Evolutionary conservation across 2,113 vertebrate species (phyloP), one percentile per base, ranked within the genome.

Genomic region (Alosa alosa): DNA sequence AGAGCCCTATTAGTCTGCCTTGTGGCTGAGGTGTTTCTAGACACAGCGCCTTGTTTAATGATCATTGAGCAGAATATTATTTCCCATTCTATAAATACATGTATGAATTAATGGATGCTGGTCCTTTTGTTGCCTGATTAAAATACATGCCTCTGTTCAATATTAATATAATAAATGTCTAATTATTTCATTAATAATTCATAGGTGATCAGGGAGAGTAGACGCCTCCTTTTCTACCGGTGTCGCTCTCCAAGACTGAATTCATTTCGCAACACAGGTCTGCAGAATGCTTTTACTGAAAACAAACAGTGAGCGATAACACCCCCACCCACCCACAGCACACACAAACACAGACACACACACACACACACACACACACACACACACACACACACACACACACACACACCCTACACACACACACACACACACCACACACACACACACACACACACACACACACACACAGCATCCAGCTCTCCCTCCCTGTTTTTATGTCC

Each of bases 401-500:
- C 31, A 31, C 31, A 31, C 31, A 31, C 31, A 31, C 31, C 31
- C 0, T 1, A 31, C 31, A 72, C 22, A 72, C 41, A 44, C 41
- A 44, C 41, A 44, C 41, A 4, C 2, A 44, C 41, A 44, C 41
- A 44, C 41, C 41, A 44, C 72, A 57, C 64, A 85, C 68, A 22
- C 44, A 86, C 86, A 88, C 83, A 49, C 57, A 84, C 7, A 50
- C 83, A 72, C 15, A 45, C 17, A 13, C 41, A 44, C 41, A 44
- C 41, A 44, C 41, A 44, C 41, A 44, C 41, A 44, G 4, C 41
- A 44, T 44, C 1, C 41, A 44, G 41, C 41, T 44, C 41, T 44
- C 41, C 41, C 41, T 44, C 41, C 41, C 4, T 44, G 41, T 44
- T 1, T 44, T 44, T 4, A 44, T 44, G 2, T 44, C 41, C 41